These are phyloP conservation scores for Tetranychus truncatus DNA, from an alignment of 2,888 invertebrate species.

Conservation along the genomic window DNA sequence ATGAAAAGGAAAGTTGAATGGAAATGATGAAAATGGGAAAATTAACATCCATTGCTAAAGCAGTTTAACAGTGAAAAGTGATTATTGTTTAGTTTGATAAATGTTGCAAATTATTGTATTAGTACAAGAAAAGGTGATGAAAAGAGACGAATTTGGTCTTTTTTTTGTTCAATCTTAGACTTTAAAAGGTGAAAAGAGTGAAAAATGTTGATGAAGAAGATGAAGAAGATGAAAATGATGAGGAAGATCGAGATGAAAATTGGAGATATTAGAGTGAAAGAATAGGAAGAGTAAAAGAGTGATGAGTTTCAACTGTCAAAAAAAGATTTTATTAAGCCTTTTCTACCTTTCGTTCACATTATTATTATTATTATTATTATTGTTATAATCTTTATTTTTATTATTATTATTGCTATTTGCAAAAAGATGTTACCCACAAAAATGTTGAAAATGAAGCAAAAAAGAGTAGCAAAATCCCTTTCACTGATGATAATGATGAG, in stretches of 20 bases:
- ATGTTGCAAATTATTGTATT: too few relatives aligned
- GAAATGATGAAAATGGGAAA: too few relatives aligned
- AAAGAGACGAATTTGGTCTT: too few relatives aligned
- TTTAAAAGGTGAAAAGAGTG: background rate
- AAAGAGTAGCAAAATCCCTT: background rate
- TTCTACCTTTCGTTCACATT: background rate
- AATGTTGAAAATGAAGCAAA: background rate
- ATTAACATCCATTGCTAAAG: too few relatives aligned
- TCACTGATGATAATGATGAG: background rate
- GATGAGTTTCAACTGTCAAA: background rate
- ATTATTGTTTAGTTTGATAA: too few relatives aligned
- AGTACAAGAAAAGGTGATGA: too few relatives aligned
- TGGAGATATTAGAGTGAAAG: background rate
- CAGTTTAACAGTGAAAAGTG: too few relatives aligned
- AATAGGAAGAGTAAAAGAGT: background rate
- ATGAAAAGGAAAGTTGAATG: too few relatives aligned
- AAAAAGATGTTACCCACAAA: too few relatives aligned
- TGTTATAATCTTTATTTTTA: background rate
- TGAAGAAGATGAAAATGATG: background rate
- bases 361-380: background rate
- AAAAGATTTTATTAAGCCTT: background rate
- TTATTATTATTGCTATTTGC: background rate
- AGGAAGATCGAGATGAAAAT: background rate
- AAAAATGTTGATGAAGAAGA: background rate
- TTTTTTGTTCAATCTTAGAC: too few relatives aligned